Base-by-base conservation (phyloP, 2,888 invertebrate species). In the Tryphoninae sp. region DNA sequence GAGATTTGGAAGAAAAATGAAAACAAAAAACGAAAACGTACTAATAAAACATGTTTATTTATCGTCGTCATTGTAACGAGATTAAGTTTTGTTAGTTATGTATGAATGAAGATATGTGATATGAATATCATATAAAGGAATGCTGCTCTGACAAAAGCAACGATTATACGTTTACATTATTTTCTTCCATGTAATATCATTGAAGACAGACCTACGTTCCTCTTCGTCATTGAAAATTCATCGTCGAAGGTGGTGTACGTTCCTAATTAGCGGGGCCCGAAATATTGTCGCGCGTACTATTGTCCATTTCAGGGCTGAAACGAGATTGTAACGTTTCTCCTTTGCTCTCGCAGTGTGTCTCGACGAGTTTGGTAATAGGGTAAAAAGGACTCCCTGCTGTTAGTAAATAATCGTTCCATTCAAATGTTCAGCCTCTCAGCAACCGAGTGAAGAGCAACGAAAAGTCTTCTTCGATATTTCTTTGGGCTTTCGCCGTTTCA, bases 81-180 rank as follows among this genome's bases (percentile, higher is more conserved):
- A 84, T 80, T 86, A 83, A 71, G 83, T 85, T 33, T 84, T 81
- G 82, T 86, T 86, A 86, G 78, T 85, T 86, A 81, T 76, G 84
- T 86, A 84, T 85, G 84, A 82, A 85, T 81, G 84, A 74, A 85
- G 83, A 76, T 83, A 84, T 86, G 84, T 86, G 85, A 85, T 85
- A 85, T 77, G 81, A 84, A 76, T 81, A 80, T 83, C 85, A 85
- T 86, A 83, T 85, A 85, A 85, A 84, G 80, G 85, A 86, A 84
- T 77, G 84, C 84, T 86, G 82, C 84, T 85, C 83, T 85, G 58
- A 75, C 22, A 40, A 61, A n/a, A 71, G 26, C 3, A 7, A 49
- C n/a, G 49, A 19, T 73, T 13, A 53, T 53, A 9, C 22, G 26
- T 62, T 58, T 68, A n/a, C n/a, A 49, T 69, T 33, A 55, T 19